phyloP scores from a whole-genome alignment of 2,113 vertebrate genomes.

The Gopherus flavomarginatus region DNA sequence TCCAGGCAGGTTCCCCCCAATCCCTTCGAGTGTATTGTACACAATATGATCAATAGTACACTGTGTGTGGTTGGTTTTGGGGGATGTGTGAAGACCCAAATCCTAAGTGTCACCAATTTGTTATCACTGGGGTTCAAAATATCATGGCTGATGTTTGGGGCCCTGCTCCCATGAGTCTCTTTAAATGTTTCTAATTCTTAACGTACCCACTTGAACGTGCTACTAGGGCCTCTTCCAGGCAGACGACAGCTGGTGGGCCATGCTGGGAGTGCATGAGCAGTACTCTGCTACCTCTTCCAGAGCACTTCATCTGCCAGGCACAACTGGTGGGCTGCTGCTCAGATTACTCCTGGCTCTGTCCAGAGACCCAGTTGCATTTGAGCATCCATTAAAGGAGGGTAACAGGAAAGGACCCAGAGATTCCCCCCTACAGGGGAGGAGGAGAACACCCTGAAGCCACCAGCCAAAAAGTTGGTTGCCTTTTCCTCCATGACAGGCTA shows the following conservation, averaged over 20 bases:
- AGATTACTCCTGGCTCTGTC: too few relatives aligned
- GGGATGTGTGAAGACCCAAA: accelerated
- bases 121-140: not conserved
- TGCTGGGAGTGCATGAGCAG: not conserved
- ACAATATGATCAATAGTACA: not conserved
- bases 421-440: not conserved
- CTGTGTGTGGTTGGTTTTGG: not conserved
- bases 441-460: not conserved
- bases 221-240: not conserved
- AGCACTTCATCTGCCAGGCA: not conserved
- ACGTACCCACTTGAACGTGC: not conserved
- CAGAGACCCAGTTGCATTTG: not conserved
- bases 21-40: not conserved
- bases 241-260: not conserved
- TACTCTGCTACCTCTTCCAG: not conserved
- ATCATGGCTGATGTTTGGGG: not conserved
- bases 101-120: not conserved
- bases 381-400: not conserved
- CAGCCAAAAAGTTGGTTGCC: not conserved
- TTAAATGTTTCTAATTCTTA: not conserved
- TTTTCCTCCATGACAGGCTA: not conserved
- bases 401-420: not conserved
- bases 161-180: not conserved
- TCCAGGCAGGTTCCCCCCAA: not conserved
- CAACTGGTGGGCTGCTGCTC: not conserved